A percentile compares a stretch with the other conserved stretches of the same genome.
These are phyloP conservation scores for Harlomillsia oculata DNA, from an alignment of 1,140 invertebrate species.

Conservation along the genomic window DNA sequence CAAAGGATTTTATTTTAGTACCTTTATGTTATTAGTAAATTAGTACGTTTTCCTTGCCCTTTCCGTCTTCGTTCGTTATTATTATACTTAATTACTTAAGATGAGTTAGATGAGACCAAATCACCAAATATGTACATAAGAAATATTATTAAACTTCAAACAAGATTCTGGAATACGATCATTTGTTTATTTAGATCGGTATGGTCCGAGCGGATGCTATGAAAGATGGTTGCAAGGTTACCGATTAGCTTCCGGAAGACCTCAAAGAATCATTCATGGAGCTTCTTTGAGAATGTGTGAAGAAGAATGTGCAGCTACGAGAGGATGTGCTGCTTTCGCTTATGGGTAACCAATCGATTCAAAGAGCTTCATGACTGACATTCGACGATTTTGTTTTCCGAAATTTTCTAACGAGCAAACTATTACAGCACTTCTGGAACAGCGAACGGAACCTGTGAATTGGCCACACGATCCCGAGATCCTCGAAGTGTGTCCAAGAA, in stretches of 20 bases:
- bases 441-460: slow-evolving; percentile 30
- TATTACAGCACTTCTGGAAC: slow-evolving; percentile 7
- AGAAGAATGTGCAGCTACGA: slow-evolving; percentile 19
- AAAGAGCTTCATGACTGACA: neutral
- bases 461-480: slow-evolving; percentile 22
- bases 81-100: too few relatives aligned
- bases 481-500: slow-evolving; percentile 14
- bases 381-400: too few relatives aligned
- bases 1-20: too few relatives aligned
- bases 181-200: too few relatives aligned
- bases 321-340: slow-evolving; percentile 32
- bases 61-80: too few relatives aligned
- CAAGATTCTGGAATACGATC: too few relatives aligned
- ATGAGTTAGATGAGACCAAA: too few relatives aligned
- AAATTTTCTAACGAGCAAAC: neutral
- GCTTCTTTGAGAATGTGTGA: slow-evolving; percentile 20
- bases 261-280: slow-evolving; percentile 20
- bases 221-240: slow-evolving; percentile 30
- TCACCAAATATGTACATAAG: too few relatives aligned
- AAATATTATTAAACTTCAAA: too few relatives aligned
- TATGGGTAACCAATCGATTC: slow-evolving; percentile 22
- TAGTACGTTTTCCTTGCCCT: too few relatives aligned
- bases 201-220: too few relatives aligned
- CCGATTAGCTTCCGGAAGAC: slow-evolving; percentile 25
- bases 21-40: too few relatives aligned